Conservation (phyloP, 1,140 invertebrate species). For the Adoxophyes honmai region DNA sequence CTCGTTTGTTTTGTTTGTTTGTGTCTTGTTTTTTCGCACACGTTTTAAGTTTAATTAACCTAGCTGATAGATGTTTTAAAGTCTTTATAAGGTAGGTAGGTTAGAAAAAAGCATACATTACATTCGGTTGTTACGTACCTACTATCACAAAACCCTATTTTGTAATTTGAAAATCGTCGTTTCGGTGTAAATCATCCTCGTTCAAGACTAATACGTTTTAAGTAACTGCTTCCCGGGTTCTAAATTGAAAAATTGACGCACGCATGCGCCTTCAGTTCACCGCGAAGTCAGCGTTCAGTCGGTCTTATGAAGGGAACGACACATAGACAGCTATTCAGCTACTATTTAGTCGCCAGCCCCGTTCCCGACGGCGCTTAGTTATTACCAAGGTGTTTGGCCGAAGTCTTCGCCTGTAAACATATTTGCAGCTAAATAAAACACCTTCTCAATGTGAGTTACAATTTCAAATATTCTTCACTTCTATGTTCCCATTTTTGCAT, state of each 20-base stretch:
- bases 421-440: neutral
- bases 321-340: neutral
- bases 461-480: neutral
- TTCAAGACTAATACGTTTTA: slow-evolving; percentile 4
- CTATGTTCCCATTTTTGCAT: slow-evolving; percentile 16
- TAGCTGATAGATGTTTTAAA: no score
- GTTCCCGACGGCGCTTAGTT: neutral
- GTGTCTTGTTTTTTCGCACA: no score
- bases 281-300: slow-evolving; percentile 44
- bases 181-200: neutral
- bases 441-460: slow-evolving; percentile 23
- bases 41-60: no score
- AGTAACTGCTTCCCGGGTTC: slow-evolving; percentile 41
- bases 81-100: no score
- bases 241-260: slow-evolving; percentile 62
- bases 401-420: slow-evolving; percentile 42
- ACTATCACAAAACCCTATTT: no score
- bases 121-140: no score
- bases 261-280: slow-evolving; percentile 50
- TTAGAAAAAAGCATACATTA: no score
- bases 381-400: neutral
- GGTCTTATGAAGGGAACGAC: slow-evolving; percentile 5
- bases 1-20: no score
- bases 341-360: neutral
- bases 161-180: neutral